phyloP scores from a whole-genome alignment of 1,140 invertebrate genomes.

The Trissolcus basalis region DNA sequence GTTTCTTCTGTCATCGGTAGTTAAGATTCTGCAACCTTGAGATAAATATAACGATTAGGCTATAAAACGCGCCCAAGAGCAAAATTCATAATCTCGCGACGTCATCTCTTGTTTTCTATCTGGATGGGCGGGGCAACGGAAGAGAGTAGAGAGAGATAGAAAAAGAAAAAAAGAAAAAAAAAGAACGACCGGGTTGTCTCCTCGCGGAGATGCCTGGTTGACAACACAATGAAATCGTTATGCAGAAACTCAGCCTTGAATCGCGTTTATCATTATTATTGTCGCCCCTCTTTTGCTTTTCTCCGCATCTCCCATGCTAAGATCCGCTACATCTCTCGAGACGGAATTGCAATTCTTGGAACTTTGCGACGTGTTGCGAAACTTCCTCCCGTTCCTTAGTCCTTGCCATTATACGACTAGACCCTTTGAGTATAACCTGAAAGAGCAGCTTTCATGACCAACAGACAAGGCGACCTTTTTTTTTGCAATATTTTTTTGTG shows the following conservation, averaged over 20 bases:
- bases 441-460: too few species aligned
- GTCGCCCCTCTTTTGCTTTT: constrained; percentile 6
- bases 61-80: constrained; percentile 30
- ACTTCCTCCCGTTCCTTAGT: too few species aligned
- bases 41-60: constrained; percentile 53
- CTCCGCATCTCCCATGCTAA: constrained; percentile 1
- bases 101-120: background rate
- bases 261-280: constrained; percentile 48
- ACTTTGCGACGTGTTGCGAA: too few species aligned
- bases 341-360: too few species aligned
- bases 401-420: too few species aligned
- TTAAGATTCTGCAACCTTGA: constrained; percentile 50
- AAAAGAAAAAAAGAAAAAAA: constrained; percentile 1
- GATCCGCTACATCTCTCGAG: too few species aligned
- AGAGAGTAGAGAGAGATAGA: background rate
- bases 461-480: too few species aligned
- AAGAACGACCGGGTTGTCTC: constrained; percentile 27
- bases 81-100: constrained; percentile 13
- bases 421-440: too few species aligned
- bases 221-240: constrained; percentile 49
- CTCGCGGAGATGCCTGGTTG: constrained; percentile 26
- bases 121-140: background rate
- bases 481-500: too few species aligned
- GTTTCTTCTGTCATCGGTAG: too few species aligned
- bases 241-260: constrained; percentile 44